Evolutionary conservation across 2,888 invertebrate genomes (phyloP).

Genomic region (Taenaris catops): DNA sequence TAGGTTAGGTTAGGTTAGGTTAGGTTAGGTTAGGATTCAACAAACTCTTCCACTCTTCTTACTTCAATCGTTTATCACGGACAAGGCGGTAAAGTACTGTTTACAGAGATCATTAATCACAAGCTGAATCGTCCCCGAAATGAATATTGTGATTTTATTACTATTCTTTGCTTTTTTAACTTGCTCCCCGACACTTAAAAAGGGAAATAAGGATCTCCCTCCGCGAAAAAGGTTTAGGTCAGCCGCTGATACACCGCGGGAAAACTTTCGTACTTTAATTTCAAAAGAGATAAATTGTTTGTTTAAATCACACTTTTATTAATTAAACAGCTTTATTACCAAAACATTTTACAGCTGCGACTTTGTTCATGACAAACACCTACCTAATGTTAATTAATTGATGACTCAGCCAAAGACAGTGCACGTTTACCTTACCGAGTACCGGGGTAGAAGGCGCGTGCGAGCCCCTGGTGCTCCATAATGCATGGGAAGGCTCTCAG

Average conservation of each 20-base stretch:
- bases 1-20: too few relatives aligned
- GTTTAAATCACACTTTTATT: too few relatives aligned
- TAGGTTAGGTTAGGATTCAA: conserved; percentile 5
- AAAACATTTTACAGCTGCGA: too few relatives aligned
- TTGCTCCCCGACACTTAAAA: conserved; percentile 12
- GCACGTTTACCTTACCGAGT: too few relatives aligned
- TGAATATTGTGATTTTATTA: conserved; percentile 19
- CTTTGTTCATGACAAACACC: too few relatives aligned
- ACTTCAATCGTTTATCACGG: conserved; percentile 23
- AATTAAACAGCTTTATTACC: too few relatives aligned
- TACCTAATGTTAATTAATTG: too few relatives aligned
- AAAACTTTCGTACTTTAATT: conserved; percentile 4
- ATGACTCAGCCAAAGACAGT: too few relatives aligned
- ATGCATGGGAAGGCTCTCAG: too few relatives aligned
- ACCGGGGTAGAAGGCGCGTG: too few relatives aligned
- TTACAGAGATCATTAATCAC: conserved; percentile 16
- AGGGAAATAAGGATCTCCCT: conserved; percentile 7
- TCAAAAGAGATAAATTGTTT: conserved; percentile 4
- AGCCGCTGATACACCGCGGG: conserved; percentile 4
- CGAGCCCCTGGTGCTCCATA: too few relatives aligned
- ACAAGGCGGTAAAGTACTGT: conserved; percentile 9
- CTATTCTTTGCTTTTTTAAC: conserved; percentile 11
- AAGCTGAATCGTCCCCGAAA: conserved; percentile 10
- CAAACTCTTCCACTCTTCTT: conserved; percentile 7
- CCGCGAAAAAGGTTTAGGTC: conserved; percentile 8